Conservation (phyloP, 2,113 vertebrate genomes). For the Axis porcinus region DNA sequence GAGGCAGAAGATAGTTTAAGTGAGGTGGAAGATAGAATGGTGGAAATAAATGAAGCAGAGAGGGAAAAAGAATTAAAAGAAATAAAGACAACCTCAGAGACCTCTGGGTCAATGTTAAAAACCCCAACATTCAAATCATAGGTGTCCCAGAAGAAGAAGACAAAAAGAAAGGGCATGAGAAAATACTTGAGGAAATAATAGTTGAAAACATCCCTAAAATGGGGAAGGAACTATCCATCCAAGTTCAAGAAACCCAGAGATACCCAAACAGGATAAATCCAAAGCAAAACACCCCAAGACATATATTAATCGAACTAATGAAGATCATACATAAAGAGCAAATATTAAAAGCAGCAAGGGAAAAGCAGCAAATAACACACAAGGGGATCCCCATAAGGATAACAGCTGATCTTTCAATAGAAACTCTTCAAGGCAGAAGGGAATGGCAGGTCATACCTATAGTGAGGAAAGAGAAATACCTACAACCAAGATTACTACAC, state of each 20-base stretch:
- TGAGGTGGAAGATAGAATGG: neutral
- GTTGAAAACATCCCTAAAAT: neutral
- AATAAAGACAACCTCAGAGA: neutral
- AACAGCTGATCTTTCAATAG: neutral
- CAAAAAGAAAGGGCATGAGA: neutral
- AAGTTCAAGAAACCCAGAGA: neutral
- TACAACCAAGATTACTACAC: neutral
- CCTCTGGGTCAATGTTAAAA: neutral
- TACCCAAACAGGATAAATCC: neutral
- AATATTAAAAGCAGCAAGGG: neutral
- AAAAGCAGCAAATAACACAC: neutral
- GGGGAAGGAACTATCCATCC: neutral
- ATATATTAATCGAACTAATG: neutral
- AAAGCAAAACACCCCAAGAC: neutral
- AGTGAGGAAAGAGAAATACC: neutral
- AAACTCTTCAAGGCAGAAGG: neutral
- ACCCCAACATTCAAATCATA: neutral
- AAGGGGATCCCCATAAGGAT: neutral
- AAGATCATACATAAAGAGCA: neutral
- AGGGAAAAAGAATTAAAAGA: neutral
- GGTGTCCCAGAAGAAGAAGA: neutral
- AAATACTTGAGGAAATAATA: neutral
- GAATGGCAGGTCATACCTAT: neutral
- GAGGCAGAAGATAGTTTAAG: neutral
- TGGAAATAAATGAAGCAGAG: neutral